Base-by-base conservation (phyloP, 1,140 invertebrate species). In the Drosophila parabipectinata region DNA sequence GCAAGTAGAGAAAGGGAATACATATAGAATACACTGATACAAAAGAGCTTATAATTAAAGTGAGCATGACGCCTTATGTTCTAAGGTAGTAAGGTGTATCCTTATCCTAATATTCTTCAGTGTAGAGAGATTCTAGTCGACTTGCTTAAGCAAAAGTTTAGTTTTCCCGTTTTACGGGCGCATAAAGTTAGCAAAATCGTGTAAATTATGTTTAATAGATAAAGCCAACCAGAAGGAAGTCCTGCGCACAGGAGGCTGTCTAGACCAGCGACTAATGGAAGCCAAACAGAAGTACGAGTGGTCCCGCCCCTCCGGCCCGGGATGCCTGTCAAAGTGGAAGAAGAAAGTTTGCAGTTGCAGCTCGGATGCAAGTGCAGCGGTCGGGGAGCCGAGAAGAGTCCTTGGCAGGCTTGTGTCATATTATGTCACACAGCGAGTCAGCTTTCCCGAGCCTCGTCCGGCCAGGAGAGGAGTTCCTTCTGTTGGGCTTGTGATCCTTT, bases 131-230 rank as follows among this genome's bases (percentile, higher is more conserved):
- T 48, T 50, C 44, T 58, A 24, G 21, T 30, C 18, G 12, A 41
- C 24, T 69, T 69, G 66, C 66, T 56, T 68, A 56, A 68, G 64
- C 63, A 18, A 64, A 63, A 66, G 59, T 66, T 66, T 66, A 66
- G 63, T 63, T 66, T 63, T 8, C 45, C 21, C 63, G 21, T 12
- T 8, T 44, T 26, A 15, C 34, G 32, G 24, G 10, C 48, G 24
- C 71, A 67, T 83, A 77, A 88, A 83, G 67, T 87, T 87, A 77
- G 75, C 77, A 57, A 88, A 87, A 77, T 83, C 84, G 75, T 88
- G 83, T 88, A 83, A 87, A 87, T 87, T 88, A 88, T 87, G 83
- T 79, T 73, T 87, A 87, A 88, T 87, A 87, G 83, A 87, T 88
- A 88, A 66, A 52, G 47, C 15, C 37, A 10, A 39, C 51, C 50